phyloP scores from a whole-genome alignment of 1,140 invertebrate species.

The Aphis craccivora region DNA sequence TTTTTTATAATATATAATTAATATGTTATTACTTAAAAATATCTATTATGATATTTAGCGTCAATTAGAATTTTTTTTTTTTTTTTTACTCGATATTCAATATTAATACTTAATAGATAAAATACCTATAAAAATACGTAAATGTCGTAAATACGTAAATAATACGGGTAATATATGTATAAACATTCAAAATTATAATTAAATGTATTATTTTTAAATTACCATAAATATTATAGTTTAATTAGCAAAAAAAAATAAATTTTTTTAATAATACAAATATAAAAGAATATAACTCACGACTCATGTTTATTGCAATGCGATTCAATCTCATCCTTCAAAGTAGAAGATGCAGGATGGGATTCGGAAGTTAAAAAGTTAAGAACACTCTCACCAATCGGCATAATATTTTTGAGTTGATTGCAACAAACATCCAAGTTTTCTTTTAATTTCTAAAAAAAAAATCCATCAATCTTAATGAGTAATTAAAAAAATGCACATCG shows the following conservation, averaged over 20 bases:
- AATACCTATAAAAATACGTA: too few species aligned
- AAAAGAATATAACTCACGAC: conserved; percentile 38
- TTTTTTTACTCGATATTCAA: too few species aligned
- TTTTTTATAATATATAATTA: not conserved
- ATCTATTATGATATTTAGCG: too few species aligned
- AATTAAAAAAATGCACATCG: not conserved
- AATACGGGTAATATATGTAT: too few species aligned
- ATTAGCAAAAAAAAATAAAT: not conserved
- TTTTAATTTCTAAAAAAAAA: conserved; percentile 36
- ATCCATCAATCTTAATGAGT: not conserved
- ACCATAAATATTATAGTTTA: not conserved
- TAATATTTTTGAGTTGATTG: not conserved
- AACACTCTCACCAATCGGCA: not conserved
- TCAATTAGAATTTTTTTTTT: too few species aligned
- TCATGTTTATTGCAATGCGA: not conserved
- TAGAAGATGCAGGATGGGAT: not conserved
- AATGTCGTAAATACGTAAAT: too few species aligned
- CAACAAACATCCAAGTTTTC: not conserved
- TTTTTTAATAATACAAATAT: not conserved
- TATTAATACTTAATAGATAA: too few species aligned
- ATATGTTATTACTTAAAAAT: not conserved
- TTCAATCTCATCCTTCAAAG: not conserved
- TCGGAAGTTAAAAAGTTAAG: conserved; percentile 4
- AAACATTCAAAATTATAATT: too few species aligned
- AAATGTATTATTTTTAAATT: not conserved